A percentile compares a stretch with the other conserved stretches of the same genome.
phyloP scores from a whole-genome alignment of 1,140 invertebrate species.

The Tetramorium parvispinum region DNA sequence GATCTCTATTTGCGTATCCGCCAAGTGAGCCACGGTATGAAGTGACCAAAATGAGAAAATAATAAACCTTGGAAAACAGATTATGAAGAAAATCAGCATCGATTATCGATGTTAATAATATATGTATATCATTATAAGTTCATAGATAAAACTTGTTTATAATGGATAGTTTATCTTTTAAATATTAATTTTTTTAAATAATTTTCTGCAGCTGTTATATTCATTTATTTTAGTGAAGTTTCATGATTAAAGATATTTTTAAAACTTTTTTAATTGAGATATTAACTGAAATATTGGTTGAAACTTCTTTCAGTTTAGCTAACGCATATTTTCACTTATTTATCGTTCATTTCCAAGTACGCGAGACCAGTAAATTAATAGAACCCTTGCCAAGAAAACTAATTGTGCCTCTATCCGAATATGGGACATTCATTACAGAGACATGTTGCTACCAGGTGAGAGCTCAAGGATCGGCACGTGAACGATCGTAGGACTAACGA shows the following conservation, averaged over 20 bases:
- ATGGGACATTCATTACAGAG: not conserved
- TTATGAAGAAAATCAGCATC: not conserved
- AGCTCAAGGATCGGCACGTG: slow-evolving; percentile 54
- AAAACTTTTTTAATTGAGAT: not conserved
- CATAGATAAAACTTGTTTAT: not conserved
- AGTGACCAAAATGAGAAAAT: not conserved
- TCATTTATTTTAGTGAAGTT: not conserved
- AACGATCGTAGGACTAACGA: slow-evolving; percentile 48
- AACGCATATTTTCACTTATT: not conserved
- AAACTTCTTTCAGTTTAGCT: not conserved
- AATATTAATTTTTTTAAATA: not conserved
- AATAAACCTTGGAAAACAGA: not conserved
- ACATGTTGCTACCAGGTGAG: slow-evolving; percentile 55
- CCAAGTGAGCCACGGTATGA: not conserved
- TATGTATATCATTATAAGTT: not conserved
- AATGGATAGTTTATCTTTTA: not conserved
- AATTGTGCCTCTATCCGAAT: not conserved
- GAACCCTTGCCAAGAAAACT: not conserved
- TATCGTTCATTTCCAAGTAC: not conserved
- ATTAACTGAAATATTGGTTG: not conserved
- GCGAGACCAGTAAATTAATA: not conserved
- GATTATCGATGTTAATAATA: not conserved
- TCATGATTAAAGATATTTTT: not conserved
- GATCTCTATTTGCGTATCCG: not conserved
- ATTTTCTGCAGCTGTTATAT: not conserved